Percentiles rank a stretch among this genome's conserved stretches.
Conservation (phyloP, 2,113 vertebrate species). For the Macrotis lagotis region DNA sequence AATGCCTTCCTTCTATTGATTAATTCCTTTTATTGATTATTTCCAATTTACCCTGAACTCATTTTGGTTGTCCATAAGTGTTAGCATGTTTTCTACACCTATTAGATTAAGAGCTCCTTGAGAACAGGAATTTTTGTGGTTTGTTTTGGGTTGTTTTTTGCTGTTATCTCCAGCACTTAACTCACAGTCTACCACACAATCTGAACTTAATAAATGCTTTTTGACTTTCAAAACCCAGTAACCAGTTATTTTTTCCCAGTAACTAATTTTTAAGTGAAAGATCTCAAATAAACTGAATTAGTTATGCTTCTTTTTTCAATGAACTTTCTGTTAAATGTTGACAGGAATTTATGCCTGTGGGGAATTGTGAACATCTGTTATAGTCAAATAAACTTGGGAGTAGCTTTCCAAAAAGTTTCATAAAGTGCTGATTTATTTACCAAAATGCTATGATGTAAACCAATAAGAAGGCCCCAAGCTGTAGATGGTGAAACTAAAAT, state of each 20-base stretch:
- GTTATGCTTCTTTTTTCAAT: constrained; percentile 18
- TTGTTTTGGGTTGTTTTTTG: background rate
- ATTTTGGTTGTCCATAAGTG: background rate
- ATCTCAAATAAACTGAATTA: constrained; percentile 15
- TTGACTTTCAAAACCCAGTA: background rate
- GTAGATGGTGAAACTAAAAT: background rate
- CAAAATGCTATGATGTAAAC: background rate
- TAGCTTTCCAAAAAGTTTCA: background rate
- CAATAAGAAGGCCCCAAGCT: constrained; percentile 7
- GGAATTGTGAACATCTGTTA: constrained; percentile 3
- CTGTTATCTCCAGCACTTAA: background rate
- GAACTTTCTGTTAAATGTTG: constrained; percentile 14
- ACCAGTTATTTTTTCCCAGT: background rate
- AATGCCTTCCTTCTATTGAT: background rate
- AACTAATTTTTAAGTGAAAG: background rate
- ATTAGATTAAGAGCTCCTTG: background rate
- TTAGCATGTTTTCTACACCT: background rate
- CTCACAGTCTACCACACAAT: background rate
- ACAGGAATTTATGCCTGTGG: constrained; percentile 3
- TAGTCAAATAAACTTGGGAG: background rate
- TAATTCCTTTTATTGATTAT: background rate
- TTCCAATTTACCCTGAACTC: background rate
- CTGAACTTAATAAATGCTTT: background rate
- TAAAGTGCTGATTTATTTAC: background rate
- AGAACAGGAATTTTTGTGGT: background rate